Evolutionary conservation across 64 coral and sea anemone genomes (phyloP).

Genomic region (Acropora yongei): DNA sequence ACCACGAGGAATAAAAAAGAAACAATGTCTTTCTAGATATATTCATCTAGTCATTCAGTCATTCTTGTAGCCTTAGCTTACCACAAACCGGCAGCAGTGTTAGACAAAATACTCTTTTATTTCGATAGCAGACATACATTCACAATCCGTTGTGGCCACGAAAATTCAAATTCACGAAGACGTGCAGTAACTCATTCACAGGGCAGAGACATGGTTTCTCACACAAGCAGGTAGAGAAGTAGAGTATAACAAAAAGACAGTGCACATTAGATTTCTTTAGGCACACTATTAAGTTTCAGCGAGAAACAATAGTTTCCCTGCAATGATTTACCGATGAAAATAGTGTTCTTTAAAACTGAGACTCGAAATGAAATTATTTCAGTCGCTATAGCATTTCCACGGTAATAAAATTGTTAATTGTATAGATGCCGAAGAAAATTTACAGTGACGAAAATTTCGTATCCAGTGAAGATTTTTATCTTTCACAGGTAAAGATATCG

Average conservation of each 20-base stretch:
- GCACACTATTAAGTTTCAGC: neutral
- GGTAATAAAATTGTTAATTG: no score
- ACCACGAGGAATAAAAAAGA: neutral
- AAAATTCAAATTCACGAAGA: no score
- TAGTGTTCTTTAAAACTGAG: no score
- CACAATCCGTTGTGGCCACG: no score
- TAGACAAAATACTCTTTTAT: no score
- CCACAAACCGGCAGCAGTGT: neutral
- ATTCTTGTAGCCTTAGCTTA: neutral
- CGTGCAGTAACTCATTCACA: no score
- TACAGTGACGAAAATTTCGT: no score
- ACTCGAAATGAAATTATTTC: no score
- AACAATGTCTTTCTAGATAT: neutral
- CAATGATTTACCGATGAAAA: neutral
- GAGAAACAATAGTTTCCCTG: neutral
- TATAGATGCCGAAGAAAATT: no score
- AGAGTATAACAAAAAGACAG: neutral
- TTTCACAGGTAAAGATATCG: no score
- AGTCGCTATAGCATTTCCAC: no score
- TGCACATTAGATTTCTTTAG: neutral
- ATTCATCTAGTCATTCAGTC: neutral
- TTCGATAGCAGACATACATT: neutral
- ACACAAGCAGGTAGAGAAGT: neutral
- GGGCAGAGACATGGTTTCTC: neutral
- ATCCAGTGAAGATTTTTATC: no score